Conservation (phyloP, 2,888 invertebrate species). For the Hydroisotoma schaefferi region DNA sequence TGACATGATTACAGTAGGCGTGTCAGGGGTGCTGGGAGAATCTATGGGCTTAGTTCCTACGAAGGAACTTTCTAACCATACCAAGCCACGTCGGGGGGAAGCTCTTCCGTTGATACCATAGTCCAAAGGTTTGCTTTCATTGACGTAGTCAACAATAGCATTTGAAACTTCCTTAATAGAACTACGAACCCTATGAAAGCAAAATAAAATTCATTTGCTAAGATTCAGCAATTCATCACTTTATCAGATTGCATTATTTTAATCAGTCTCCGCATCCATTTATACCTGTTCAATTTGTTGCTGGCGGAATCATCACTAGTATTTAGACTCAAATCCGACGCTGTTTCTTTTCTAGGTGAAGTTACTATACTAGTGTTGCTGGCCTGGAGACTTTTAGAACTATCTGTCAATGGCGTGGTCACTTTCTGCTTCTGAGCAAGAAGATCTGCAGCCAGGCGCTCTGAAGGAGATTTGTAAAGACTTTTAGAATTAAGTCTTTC, state of each 20-base stretch:
- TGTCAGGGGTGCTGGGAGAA: constrained; percentile 75
- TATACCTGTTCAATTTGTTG: constrained; percentile 46
- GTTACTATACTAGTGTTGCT: constrained; percentile 12
- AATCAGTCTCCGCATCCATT: background rate
- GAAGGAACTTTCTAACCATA: constrained; percentile 91
- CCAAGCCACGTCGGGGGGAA: constrained; percentile 56
- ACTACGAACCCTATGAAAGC: constrained; percentile 64
- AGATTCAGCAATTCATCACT: background rate
- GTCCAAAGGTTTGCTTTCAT: constrained; percentile 50
- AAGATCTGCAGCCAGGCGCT: constrained; percentile 78
- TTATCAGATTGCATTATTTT: background rate
- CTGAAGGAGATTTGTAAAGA: constrained; percentile 52
- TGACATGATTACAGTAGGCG: constrained; percentile 48
- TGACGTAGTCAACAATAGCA: constrained; percentile 85
- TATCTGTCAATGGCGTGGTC: constrained; percentile 15
- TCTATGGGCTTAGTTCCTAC: constrained; percentile 69
- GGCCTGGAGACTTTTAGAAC: background rate
- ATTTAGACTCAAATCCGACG: constrained; percentile 47
- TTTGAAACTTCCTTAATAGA: constrained; percentile 90
- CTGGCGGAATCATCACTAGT: constrained; percentile 46
- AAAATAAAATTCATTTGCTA: too few relatives aligned
- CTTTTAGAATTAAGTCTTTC: constrained; percentile 64
- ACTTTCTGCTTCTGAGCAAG: constrained; percentile 51
- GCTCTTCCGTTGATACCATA: constrained; percentile 53
- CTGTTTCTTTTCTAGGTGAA: constrained; percentile 34